Percentiles rank a stretch among this genome's conserved stretches.
Conservation (phyloP, 1,140 invertebrate species). For the Drosophila ficusphila region DNA sequence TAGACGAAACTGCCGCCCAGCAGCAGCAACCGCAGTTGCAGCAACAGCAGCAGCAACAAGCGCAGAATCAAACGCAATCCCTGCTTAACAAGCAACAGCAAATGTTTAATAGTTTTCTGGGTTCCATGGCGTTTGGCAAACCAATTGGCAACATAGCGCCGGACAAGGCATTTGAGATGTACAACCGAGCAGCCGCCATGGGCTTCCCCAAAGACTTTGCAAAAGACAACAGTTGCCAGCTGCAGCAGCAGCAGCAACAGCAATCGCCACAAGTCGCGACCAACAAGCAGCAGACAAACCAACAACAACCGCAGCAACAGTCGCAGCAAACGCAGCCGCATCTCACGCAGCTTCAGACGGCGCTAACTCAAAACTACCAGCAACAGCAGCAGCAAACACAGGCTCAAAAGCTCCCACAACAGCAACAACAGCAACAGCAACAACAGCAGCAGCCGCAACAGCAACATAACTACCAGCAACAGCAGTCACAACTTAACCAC, state of each 20-base stretch:
- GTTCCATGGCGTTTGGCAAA: conserved; percentile 74
- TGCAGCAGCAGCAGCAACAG: conserved; percentile 61
- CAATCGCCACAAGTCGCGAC: conserved; percentile 23
- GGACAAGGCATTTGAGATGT: conserved; percentile 83
- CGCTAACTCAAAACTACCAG: conserved; percentile 62
- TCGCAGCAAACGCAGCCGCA: conserved; percentile 42
- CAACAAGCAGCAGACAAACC: conserved; percentile 55
- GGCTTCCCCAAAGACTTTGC: conserved; percentile 76
- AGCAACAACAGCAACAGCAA: conserved; percentile 52
- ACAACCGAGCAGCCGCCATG: conserved; percentile 80
- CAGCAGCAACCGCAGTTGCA: conserved; percentile 66
- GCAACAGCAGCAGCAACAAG: conserved; percentile 66
- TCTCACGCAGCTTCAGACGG: conserved; percentile 59
- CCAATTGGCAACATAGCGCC: conserved; percentile 76
- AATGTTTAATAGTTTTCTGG: conserved; percentile 80
- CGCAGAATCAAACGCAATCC: conserved; percentile 46
- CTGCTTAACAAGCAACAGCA: conserved; percentile 70
- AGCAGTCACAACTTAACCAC: conserved; percentile 31
- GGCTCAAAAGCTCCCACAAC: conserved; percentile 35
- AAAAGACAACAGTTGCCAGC: conserved; percentile 56
- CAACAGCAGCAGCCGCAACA: conserved; percentile 38
- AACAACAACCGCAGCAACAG: conserved; percentile 35
- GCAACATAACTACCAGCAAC: conserved; percentile 36
- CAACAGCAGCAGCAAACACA: conserved; percentile 59
- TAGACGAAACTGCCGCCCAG: conserved; percentile 60